Evolutionary conservation across 2,888 invertebrate genomes (phyloP), one percentile per base, ranked within the genome.

Genomic region (Siphonodentalium dalli): DNA sequence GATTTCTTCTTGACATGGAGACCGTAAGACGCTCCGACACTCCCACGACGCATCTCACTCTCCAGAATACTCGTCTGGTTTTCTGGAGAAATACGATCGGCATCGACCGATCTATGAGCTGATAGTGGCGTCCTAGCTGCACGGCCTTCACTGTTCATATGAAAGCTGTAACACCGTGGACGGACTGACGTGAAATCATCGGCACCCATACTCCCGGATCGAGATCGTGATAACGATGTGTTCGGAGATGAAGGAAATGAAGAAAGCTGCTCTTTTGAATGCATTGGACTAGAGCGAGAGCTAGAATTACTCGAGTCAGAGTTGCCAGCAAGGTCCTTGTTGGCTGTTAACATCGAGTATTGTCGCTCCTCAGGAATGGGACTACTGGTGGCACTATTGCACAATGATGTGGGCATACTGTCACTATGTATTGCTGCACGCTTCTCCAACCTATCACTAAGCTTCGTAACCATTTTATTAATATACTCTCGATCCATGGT

Each of bases 91-190:
- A 62, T 47, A 29, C 64, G 54, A 15, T 64, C 65, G 3, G 40
- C 37, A 2, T 64, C 65, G 13, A 39, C 15, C 45, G 55, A 44
- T 35, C 38, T 38, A 15, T 37, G 26, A 20, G 34, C n/a, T 1
- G 43, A 26, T 31, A 53, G 34, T 2, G 66, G 47, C 34, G 61
- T 61, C 6, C 70, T 62, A 6, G 72, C 66, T 11, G 72, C 72
- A 26, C 67, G 56, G 3, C 72, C 72, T 39, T 75, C 75, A 41
- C 72, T 71, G 58, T 72, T 73, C 45, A 73, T 53, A 48, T 75
- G 75, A 43, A 74, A 72, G 61, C 75, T 75, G 41, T 72, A 72
- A 51, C 75, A 75, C 9, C 75, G 60, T 4, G 71, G 71, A n/a
- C 75, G 61, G 61, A 71, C 65, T 20, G 65, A 66, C 20, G 55